Percentiles rank a stretch among this genome's conserved stretches.
Evolutionary conservation across 1,140 invertebrate species (phyloP).

Genomic region (Conopomorpha cramerella): DNA sequence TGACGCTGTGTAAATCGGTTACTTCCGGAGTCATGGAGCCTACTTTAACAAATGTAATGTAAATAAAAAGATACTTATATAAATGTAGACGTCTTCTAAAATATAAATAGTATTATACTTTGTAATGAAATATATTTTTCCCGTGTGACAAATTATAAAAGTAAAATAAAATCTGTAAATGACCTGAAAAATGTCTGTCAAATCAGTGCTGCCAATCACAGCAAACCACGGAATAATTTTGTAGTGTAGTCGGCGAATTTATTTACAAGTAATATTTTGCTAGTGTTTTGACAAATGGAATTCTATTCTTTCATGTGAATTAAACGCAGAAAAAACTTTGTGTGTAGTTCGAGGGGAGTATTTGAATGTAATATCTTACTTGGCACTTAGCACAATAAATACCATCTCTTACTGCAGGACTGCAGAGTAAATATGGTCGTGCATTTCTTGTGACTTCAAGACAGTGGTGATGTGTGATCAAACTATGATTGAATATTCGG

Average conservation of each 20-base stretch:
- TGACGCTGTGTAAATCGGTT: conserved; percentile 34
- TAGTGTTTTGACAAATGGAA: conserved; percentile 49
- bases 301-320: too few relatives aligned
- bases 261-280: conserved; percentile 57
- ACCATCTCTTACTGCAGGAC: too few relatives aligned
- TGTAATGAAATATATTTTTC: too few relatives aligned
- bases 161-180: too few relatives aligned
- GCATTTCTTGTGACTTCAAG: conserved; percentile 39
- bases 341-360: too few relatives aligned
- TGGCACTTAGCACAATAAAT: too few relatives aligned
- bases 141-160: too few relatives aligned
- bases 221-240: conserved; percentile 33
- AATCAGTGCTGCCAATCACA: conserved; percentile 34
- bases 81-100: conserved; percentile 10
- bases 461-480: conserved; percentile 55
- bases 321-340: conserved; percentile 19
- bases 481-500: conserved; percentile 67
- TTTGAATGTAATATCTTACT: too few relatives aligned
- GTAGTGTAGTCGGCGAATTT: conserved; percentile 53
- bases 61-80: too few relatives aligned
- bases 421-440: conserved; percentile 55
- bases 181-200: conserved; percentile 5
- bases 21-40: too few relatives aligned
- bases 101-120: too few relatives aligned
- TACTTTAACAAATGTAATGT: too few relatives aligned